phyloP scores from a whole-genome alignment of 2,113 vertebrate genomes.

The Uria aalge region DNA sequence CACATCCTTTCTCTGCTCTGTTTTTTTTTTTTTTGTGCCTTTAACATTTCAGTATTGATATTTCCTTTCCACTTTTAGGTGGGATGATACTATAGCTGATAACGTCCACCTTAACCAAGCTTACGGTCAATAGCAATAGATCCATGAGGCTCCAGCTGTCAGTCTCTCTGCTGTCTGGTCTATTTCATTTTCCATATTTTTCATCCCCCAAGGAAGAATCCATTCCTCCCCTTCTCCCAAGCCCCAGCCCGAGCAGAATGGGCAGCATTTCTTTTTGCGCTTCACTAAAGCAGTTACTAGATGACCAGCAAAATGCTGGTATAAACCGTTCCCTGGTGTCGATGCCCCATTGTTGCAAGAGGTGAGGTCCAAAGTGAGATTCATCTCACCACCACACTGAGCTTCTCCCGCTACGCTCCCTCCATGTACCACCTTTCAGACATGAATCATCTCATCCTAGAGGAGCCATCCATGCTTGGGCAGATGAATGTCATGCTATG shows the following conservation, averaged over 20 bases:
- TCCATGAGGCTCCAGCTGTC: background rate
- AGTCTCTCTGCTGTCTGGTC: background rate
- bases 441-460: background rate
- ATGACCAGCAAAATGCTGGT: background rate
- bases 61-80: constrained; percentile 3
- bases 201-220: background rate
- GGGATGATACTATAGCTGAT: background rate
- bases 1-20: background rate
- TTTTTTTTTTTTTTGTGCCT: background rate
- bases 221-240: background rate
- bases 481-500: background rate
- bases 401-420: background rate
- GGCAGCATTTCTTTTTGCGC: background rate
- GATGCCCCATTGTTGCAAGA: background rate
- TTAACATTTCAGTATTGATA: constrained; percentile 11
- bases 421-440: background rate
- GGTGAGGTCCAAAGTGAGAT: background rate
- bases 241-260: background rate
- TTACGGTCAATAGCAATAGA: background rate
- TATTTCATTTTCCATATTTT: background rate
- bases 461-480: background rate
- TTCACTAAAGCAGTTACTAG: background rate
- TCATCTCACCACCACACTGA: background rate
- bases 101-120: background rate
- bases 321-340: rapidly evolving